phyloP scores from a whole-genome alignment of 1,140 invertebrate genomes.

The Plodia interpunctella region DNA sequence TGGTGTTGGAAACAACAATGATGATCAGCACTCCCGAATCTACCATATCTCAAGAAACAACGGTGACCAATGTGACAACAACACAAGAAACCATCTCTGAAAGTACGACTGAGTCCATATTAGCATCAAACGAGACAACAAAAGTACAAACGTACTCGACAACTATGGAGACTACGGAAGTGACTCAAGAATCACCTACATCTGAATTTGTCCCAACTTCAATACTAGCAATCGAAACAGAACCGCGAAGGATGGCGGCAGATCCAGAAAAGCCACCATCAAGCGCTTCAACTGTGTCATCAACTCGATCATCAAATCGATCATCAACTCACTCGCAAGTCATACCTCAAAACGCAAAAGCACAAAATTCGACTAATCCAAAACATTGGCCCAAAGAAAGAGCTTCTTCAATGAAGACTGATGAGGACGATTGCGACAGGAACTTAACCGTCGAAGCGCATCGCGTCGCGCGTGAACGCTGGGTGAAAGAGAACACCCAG shows the following conservation, averaged over 20 bases:
- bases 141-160: constrained; percentile 4
- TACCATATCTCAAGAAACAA: neutral
- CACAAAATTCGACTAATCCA: neutral
- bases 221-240: neutral
- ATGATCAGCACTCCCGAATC: neutral
- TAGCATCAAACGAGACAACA: neutral
- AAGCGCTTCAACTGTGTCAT: neutral
- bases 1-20: neutral
- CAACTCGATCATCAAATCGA: constrained; percentile 7
- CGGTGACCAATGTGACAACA: neutral
- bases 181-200: neutral
- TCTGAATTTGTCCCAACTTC: neutral
- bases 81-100: constrained; percentile 8
- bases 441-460: constrained; percentile 41
- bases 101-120: constrained; percentile 12
- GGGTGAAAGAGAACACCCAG: constrained; percentile 17
- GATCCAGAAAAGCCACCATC: neutral
- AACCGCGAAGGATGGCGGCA: neutral
- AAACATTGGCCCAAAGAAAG: constrained; percentile 30
- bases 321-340: constrained; percentile 13
- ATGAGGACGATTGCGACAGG: constrained; percentile 25
- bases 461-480: neutral
- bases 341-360: neutral
- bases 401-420: constrained; percentile 19
- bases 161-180: constrained; percentile 3